Percentiles rank a stretch among this genome's conserved stretches.
Evolutionary conservation across 2,797 vertebrate species (phyloP).

Genomic region (Acridotheres tristis): DNA sequence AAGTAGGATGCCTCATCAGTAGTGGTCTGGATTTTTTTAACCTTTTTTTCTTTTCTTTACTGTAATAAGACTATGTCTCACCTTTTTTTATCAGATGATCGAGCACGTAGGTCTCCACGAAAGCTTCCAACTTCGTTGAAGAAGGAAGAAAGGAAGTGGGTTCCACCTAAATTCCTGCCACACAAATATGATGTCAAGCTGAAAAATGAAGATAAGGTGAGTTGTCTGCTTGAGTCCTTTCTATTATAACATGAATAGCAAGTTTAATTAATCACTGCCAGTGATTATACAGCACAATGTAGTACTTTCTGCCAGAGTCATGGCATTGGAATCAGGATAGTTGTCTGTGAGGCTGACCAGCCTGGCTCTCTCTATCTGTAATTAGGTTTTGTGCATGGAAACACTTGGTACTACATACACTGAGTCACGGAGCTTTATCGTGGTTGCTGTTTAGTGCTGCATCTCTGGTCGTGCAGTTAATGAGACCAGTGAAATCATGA

Average conservation of each 20-base stretch:
- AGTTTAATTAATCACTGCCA: fast-evolving
- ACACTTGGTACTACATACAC: neutral
- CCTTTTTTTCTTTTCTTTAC: too few relatives aligned
- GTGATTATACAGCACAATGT: neutral
- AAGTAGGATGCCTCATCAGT: neutral
- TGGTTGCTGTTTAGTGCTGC: neutral
- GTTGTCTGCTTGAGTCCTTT: neutral
- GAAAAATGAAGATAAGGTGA: conserved; percentile 93
- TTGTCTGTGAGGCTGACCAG: neutral
- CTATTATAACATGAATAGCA: neutral
- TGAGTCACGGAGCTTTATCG: neutral
- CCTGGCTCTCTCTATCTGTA: neutral
- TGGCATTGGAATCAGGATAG: neutral
- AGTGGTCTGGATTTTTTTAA: neutral
- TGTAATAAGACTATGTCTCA: neutral
- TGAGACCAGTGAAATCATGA: neutral
- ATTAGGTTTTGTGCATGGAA: neutral
- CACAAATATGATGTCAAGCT: conserved; percentile 97
- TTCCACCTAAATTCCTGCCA: conserved; percentile 95
- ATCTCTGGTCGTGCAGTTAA: neutral
- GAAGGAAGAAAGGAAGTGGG: conserved; percentile 96
- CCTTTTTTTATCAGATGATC: conserved; percentile 80
- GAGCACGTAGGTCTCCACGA: conserved; percentile 93
- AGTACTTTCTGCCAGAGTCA: fast-evolving
- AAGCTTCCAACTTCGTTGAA: conserved; percentile 92